phyloP scores from a whole-genome alignment of 2,888 invertebrate genomes.

The Volucella inanis region DNA sequence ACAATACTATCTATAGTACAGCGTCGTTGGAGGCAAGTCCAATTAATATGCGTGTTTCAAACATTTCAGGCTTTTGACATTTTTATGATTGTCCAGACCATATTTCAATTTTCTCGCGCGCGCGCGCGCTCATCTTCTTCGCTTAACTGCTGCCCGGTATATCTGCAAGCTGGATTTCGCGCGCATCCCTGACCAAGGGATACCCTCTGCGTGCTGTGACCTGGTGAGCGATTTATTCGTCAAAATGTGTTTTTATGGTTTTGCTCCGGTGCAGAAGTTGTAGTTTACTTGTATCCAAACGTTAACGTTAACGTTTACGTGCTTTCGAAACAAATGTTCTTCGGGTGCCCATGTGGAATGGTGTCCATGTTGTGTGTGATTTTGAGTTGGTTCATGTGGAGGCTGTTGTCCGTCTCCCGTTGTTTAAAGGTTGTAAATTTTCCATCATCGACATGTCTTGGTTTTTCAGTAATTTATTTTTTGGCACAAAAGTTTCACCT shows the following conservation, averaged over 20 bases:
- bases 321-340: background rate
- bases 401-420: conserved; percentile 73
- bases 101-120: conserved; percentile 72
- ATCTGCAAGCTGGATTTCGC: conserved; percentile 55
- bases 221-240: conserved; percentile 74
- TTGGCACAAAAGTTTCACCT: conserved; percentile 60
- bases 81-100: conserved; percentile 74
- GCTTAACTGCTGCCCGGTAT: background rate
- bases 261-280: conserved; percentile 44
- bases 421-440: conserved; percentile 73
- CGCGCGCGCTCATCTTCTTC: conserved; percentile 24
- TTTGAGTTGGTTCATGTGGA: conserved; percentile 63
- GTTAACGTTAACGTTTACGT: conserved; percentile 21
- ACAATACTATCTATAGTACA: conserved; percentile 31
- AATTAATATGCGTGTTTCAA: conserved; percentile 75
- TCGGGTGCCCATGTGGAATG: background rate
- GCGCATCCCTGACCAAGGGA: conserved; percentile 63
- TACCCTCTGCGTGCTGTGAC: conserved; percentile 72
- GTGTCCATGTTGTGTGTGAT: conserved; percentile 23
- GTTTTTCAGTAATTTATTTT: conserved; percentile 61
- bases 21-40: conserved; percentile 74
- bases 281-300: conserved; percentile 23
- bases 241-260: conserved; percentile 72
- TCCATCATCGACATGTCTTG: conserved; percentile 72
- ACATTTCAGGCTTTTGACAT: conserved; percentile 75